phyloP scores from a whole-genome alignment of 2,888 invertebrate species.

The Hydropsyche betteni region DNA sequence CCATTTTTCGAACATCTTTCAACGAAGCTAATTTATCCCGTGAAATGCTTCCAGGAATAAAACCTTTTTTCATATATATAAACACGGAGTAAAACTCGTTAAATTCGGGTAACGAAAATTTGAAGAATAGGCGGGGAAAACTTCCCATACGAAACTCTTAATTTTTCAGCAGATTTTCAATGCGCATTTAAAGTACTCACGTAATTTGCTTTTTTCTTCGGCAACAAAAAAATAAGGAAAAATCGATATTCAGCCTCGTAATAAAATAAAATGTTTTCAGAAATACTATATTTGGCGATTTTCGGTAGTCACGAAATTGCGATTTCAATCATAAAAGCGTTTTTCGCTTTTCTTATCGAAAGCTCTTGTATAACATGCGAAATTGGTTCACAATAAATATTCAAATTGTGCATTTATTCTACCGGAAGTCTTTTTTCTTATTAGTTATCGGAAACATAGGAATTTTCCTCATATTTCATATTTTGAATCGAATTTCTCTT shows the following conservation, averaged over 20 bases:
- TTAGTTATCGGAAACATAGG: too few species aligned
- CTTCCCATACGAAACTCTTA: not conserved
- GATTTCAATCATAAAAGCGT: constrained; percentile 8
- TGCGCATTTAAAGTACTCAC: too few species aligned
- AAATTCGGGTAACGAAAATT: not conserved
- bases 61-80: too few species aligned
- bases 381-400: not conserved
- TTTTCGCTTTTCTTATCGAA: constrained; percentile 23
- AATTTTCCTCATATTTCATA: too few species aligned
- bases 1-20: not conserved
- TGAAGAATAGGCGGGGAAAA: not conserved
- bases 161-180: not conserved
- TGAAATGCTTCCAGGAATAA: constrained; percentile 9
- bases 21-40: constrained; percentile 21
- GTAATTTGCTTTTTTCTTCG: too few species aligned
- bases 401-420: too few species aligned
- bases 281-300: not conserved
- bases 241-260: too few species aligned
- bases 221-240: too few species aligned
- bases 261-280: not conserved
- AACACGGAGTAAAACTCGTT: not conserved
- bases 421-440: too few species aligned
- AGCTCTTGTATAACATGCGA: not conserved
- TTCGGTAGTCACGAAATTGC: constrained; percentile 16
- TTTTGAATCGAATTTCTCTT: too few species aligned